Percentiles rank a stretch among this genome's conserved stretches.
These are phyloP conservation scores for Nipponacmea schrenckii DNA, from an alignment of 2,888 invertebrate genomes.

Conservation along the genomic window DNA sequence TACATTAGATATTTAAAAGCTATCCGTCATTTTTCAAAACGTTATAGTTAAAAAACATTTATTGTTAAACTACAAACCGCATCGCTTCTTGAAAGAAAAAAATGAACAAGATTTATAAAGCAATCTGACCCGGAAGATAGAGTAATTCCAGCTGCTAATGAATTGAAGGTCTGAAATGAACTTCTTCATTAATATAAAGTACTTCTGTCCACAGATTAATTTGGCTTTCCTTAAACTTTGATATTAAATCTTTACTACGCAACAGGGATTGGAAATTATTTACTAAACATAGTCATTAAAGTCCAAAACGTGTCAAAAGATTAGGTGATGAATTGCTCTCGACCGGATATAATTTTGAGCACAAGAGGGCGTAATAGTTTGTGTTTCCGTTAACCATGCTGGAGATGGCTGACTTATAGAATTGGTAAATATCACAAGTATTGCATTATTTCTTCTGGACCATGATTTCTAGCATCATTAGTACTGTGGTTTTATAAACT, in stretches of 20 bases:
- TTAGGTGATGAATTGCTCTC: slow-evolving; percentile 36
- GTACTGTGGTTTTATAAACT: no score
- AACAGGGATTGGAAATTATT: slow-evolving; percentile 18
- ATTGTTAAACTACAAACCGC: no score
- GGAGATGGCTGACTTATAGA: slow-evolving; percentile 20
- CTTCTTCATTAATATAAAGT: slow-evolving; percentile 4
- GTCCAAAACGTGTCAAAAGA: slow-evolving; percentile 34
- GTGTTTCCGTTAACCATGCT: slow-evolving; percentile 36
- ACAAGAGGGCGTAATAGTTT: slow-evolving; percentile 35
- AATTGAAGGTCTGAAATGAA: background rate
- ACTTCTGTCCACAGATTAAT: slow-evolving; percentile 6
- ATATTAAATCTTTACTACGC: slow-evolving; percentile 5
- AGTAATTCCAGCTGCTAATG: background rate
- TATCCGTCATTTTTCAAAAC: no score
- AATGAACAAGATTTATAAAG: no score
- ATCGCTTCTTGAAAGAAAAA: no score
- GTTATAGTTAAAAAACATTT: no score
- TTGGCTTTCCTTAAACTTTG: slow-evolving; percentile 4
- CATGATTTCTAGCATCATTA: no score
- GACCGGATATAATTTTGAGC: slow-evolving; percentile 36
- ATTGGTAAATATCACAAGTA: background rate
- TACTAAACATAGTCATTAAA: slow-evolving; percentile 23
- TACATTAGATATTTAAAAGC: no score
- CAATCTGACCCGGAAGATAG: no score
- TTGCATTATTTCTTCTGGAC: no score